These are phyloP conservation scores for Scomber scombrus DNA, from an alignment of 2,113 vertebrate genomes.

Conservation along the genomic window DNA sequence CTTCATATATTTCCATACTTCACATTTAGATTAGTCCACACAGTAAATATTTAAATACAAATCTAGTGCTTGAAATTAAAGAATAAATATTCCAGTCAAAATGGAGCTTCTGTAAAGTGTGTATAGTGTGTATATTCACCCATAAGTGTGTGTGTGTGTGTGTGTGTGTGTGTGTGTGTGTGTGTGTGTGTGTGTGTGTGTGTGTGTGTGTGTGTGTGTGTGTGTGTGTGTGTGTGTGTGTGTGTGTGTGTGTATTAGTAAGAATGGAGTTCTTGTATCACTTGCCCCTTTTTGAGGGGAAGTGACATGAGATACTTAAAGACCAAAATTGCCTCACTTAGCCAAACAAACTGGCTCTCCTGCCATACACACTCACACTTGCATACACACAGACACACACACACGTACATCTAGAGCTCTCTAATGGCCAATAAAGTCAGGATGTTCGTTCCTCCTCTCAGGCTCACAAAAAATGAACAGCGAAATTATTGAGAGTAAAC, in stretches of 20 bases:
- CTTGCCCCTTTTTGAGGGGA: constrained; percentile 78
- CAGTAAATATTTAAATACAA: constrained; percentile 12
- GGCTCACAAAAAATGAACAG: constrained; percentile 76
- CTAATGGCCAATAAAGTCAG: constrained; percentile 85
- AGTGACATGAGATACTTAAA: constrained; percentile 84
- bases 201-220: constrained; percentile 23
- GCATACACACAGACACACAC: constrained; percentile 37
- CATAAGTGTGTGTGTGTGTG: neutral
- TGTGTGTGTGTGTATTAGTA: constrained; percentile 36
- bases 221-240: constrained; percentile 37
- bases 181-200: constrained; percentile 32
- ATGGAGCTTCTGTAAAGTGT: neutral
- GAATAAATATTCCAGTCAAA: constrained; percentile 36
- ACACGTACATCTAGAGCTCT: constrained; percentile 52
- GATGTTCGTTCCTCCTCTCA: constrained; percentile 79
- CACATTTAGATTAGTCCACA: constrained; percentile 12
- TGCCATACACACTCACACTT: constrained; percentile 51
- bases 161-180: constrained; percentile 32
- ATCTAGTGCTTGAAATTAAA: neutral
- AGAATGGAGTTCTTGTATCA: constrained; percentile 76
- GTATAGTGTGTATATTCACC: neutral
- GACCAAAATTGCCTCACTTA: constrained; percentile 83
- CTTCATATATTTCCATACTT: neutral
- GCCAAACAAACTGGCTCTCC: constrained; percentile 78
- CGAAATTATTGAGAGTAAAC: constrained; percentile 79